These are phyloP conservation scores for Elaphurus davidianus DNA, from an alignment of 2,113 vertebrate genomes.

Conservation along the genomic window DNA sequence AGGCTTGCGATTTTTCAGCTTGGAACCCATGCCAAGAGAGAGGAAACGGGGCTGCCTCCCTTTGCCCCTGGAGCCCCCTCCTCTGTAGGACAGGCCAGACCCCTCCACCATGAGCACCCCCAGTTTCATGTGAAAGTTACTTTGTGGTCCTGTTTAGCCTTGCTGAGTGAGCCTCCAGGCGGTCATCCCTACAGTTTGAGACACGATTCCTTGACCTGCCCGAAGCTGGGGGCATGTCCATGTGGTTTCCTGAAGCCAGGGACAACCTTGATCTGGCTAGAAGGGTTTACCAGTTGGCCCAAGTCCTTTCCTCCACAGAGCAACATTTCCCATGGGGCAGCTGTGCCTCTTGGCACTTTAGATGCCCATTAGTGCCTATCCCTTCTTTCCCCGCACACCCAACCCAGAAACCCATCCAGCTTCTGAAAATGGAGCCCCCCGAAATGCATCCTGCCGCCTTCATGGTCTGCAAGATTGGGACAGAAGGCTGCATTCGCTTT, in stretches of 20 bases:
- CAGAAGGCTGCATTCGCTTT: conserved; percentile 83
- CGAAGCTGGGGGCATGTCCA: background rate
- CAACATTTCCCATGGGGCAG: rapidly evolving
- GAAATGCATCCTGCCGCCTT: conserved; percentile 78
- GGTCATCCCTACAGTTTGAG: background rate
- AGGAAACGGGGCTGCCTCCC: background rate
- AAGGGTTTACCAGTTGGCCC: background rate
- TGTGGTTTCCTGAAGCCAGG: background rate
- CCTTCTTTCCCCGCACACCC: background rate
- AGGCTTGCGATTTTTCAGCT: background rate
- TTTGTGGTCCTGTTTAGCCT: background rate
- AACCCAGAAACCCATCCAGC: background rate
- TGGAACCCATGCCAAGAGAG: background rate
- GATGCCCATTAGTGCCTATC: rapidly evolving
- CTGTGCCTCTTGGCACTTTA: background rate
- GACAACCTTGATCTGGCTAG: background rate
- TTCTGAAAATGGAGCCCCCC: conserved; percentile 83
- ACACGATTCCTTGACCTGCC: background rate
- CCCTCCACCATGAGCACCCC: background rate
- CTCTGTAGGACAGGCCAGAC: background rate
- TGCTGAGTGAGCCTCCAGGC: background rate
- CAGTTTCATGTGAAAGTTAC: background rate
- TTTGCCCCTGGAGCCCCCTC: rapidly evolving
- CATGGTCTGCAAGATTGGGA: conserved; percentile 77
- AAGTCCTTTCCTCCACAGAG: rapidly evolving